Evolutionary conservation across 2,888 invertebrate genomes (phyloP).

Genomic region (Tenthredo scrophulariae): DNA sequence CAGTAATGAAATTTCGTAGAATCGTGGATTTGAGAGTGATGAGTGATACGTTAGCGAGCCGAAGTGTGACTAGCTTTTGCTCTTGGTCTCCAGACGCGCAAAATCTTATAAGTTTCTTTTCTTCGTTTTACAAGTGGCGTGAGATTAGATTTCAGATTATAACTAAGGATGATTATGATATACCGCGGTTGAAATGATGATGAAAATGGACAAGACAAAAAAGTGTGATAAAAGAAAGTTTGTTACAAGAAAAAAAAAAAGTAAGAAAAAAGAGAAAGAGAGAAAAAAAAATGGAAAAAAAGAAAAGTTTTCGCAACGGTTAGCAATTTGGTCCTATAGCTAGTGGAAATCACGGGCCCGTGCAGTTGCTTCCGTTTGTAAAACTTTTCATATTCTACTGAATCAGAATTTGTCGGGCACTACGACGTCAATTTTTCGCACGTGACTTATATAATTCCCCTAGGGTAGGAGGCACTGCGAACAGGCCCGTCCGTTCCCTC

Average conservation of each 20-base stretch:
- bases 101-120: neutral
- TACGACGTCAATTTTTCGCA: slow-evolving; percentile 51
- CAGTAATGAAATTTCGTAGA: neutral
- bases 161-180: neutral
- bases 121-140: neutral
- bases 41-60: neutral
- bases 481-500: neutral
- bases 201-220: neutral
- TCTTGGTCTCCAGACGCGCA: neutral
- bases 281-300: neutral
- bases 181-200: neutral
- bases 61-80: neutral
- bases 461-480: neutral
- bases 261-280: neutral
- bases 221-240: neutral
- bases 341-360: neutral
- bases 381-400: slow-evolving; percentile 49
- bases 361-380: slow-evolving; percentile 24
- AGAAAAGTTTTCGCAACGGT: neutral
- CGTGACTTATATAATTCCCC: slow-evolving; percentile 50
- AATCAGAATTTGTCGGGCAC: slow-evolving; percentile 44
- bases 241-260: neutral
- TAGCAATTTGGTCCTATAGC: neutral
- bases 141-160: neutral
- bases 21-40: neutral